A percentile compares a stretch with the other conserved stretches of the same genome.
Evolutionary conservation across 2,113 vertebrate species (phyloP).

Genomic region (Procapra przewalskii): DNA sequence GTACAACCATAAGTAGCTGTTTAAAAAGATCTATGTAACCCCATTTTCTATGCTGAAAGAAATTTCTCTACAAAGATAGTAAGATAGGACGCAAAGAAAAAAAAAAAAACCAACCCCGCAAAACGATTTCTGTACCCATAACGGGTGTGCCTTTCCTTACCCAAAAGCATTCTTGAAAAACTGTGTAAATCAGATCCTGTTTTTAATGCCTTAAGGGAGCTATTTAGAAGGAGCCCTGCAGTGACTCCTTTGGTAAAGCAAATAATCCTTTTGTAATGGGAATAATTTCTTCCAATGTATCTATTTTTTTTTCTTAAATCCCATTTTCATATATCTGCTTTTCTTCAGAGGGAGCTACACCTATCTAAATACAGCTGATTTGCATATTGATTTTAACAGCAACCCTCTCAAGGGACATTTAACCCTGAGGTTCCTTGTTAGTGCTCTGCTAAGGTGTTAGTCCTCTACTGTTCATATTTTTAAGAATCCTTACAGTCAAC

Average conservation of each 20-base stretch:
- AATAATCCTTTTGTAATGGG: conserved; percentile 74
- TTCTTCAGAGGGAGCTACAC: conserved; percentile 62
- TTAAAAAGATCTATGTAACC: conserved; percentile 63
- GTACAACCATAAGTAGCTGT: conserved; percentile 42
- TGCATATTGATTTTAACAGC: conserved; percentile 66
- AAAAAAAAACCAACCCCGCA: background rate
- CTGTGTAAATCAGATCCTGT: conserved; percentile 67
- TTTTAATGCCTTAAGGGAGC: conserved; percentile 71
- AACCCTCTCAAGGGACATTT: conserved; percentile 44
- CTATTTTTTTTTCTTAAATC: conserved; percentile 41
- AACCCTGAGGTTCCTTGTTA: conserved; percentile 37
- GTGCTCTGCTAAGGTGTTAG: background rate
- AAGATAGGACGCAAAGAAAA: background rate
- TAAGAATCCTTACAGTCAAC: background rate
- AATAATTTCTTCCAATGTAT: conserved; percentile 71
- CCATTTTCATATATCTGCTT: conserved; percentile 68
- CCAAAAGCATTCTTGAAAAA: conserved; percentile 68
- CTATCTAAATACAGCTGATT: conserved; percentile 57
- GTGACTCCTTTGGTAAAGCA: conserved; percentile 70
- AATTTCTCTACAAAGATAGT: conserved; percentile 45
- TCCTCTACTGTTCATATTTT: background rate
- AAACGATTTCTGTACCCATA: conserved; percentile 51
- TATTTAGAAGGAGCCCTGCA: conserved; percentile 68
- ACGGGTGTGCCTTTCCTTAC: conserved; percentile 60
- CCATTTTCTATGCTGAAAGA: conserved; percentile 51